Base-by-base conservation (phyloP, 2,797 vertebrate species). In the Hypotaenidia philippensis region DNA sequence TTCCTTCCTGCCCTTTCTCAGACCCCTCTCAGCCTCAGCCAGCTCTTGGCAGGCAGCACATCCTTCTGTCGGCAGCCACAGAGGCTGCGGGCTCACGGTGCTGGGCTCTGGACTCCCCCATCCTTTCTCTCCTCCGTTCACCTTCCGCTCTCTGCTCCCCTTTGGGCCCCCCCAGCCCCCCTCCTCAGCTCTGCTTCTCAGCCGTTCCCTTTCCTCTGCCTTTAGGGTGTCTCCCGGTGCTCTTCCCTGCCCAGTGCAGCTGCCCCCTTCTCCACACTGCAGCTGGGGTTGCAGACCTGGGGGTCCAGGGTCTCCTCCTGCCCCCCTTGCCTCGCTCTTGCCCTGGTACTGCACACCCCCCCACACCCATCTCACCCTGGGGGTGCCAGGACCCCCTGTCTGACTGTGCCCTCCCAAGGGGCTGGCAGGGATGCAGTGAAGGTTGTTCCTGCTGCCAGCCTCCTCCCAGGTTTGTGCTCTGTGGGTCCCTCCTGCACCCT, bases 311-410 rank as follows among this genome's bases (percentile, higher is more conserved):
- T 55, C 53, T 32, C 40, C 26, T 49, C 83, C 78, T 49, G 34
- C 41, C 18, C 41, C 41, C 41, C 41, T 44, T 17, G 7, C 41
- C 41, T 18, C 17, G 41, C 18, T 41, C 41, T 18, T 41, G 16
- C 17, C 41, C 41, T 41, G 41, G 41, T 41, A 0, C 9, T 38
- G 38, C 25, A 14, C 53, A 40, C 59, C 40, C 19, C 32, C 20
- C 25, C 0, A 13, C 6, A 23, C 57, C 15, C 29, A 20, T 10
- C 45, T 38, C 38, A 8, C 0, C 2, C 36, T 26, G n/a, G 4
- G 38, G 36, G n/a, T 13, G 44, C 36, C 21, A 32, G 17, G 45
- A 53, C 25, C 12, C 1, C 1, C 6, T 8, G 14, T 27, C 32
- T 66, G 32, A 31, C 60, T 23, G 32, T 23, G 32, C 45, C 16